Evolutionary conservation across 1,140 invertebrate species (phyloP).

Genomic region (Diploscapter pachys): DNA sequence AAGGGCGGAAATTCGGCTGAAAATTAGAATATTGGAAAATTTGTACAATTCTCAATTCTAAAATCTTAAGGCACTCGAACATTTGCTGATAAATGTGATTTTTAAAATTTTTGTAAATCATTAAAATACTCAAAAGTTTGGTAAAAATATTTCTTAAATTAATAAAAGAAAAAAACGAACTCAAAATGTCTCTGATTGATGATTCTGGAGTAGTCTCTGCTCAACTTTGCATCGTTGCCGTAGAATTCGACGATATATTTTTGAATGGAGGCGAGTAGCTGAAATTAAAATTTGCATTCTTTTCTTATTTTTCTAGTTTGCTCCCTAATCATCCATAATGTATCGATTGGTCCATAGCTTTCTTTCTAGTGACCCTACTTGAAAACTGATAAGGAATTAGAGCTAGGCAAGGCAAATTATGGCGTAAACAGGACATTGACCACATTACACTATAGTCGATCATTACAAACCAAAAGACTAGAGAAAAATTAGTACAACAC

Average conservation of each 20-base stretch:
- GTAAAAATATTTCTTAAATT: neutral
- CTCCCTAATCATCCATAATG: conserved; percentile 12
- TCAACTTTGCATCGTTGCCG: conserved; percentile 73
- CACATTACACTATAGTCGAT: too few relatives aligned
- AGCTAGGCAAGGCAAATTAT: too few relatives aligned
- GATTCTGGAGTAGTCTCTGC: conserved; percentile 78
- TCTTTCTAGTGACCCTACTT: neutral
- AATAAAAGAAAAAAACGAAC: conserved; percentile 31
- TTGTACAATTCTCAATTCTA: neutral
- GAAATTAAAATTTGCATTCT: conserved; percentile 44
- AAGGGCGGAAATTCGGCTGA: conserved; percentile 35
- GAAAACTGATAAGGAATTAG: neutral
- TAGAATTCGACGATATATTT: conserved; percentile 77
- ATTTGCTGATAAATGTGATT: conserved; percentile 3
- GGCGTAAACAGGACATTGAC: too few relatives aligned
- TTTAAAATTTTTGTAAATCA: neutral
- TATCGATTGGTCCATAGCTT: neutral
- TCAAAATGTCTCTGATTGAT: conserved; percentile 76
- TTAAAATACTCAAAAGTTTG: neutral
- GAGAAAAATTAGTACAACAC: too few relatives aligned
- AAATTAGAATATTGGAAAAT: conserved; percentile 15
- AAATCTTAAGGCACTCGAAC: neutral
- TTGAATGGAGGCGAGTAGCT: conserved; percentile 64
- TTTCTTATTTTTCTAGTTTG: neutral
- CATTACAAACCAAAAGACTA: too few relatives aligned